Evolutionary conservation across 2,888 invertebrate genomes (phyloP).

Genomic region (Steinernema scapterisci): DNA sequence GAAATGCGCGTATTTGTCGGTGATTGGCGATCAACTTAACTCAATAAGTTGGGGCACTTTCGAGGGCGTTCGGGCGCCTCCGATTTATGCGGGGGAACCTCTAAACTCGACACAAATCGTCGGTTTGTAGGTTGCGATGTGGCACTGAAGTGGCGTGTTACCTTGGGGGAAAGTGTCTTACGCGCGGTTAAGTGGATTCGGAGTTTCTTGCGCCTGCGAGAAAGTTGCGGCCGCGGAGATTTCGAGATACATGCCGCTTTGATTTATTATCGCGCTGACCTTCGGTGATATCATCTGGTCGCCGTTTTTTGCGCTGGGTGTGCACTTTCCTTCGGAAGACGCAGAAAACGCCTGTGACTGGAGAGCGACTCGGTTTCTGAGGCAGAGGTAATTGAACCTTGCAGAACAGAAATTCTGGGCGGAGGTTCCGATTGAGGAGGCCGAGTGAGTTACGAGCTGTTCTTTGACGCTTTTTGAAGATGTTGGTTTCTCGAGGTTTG

Average conservation of each 20-base stretch:
- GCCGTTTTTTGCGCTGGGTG: neutral
- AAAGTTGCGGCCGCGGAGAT: slow-evolving; percentile 4
- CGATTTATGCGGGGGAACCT: too few relatives aligned
- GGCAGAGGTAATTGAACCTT: neutral
- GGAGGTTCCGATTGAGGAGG: too few relatives aligned
- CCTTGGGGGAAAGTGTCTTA: neutral
- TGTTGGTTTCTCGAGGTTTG: too few relatives aligned
- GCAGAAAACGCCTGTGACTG: neutral
- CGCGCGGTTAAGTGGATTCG: neutral
- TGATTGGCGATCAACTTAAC: slow-evolving; percentile 13
- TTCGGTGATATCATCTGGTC: slow-evolving; percentile 10
- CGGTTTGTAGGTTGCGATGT: too few relatives aligned
- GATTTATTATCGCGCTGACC: neutral
- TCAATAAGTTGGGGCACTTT: slow-evolving; percentile 8
- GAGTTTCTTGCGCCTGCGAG: neutral
- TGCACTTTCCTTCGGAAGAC: neutral
- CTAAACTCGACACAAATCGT: too few relatives aligned
- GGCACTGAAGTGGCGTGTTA: neutral
- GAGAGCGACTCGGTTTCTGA: neutral
- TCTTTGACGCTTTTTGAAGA: too few relatives aligned
- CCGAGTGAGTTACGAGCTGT: too few relatives aligned
- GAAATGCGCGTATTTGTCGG: slow-evolving; percentile 1
- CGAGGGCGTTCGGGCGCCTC: neutral
- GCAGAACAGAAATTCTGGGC: neutral
- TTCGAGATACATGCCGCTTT: slow-evolving; percentile 1